Evolutionary conservation across 2,888 invertebrate genomes (phyloP), one percentile per base, ranked within the genome.

Genomic region (Escarpia spicata): DNA sequence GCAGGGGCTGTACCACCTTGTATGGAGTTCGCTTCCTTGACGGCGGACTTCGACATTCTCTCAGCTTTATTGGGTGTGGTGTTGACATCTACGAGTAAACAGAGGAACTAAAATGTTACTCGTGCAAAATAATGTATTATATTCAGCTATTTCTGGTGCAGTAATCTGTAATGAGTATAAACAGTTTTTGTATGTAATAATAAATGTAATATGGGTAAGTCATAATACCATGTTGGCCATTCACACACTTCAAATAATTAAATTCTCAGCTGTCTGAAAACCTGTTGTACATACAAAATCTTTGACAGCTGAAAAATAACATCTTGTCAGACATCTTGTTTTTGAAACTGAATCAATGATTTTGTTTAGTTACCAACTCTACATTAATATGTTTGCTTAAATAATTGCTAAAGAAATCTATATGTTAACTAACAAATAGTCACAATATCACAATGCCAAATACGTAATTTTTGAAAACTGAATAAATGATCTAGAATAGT

Each of bases 21-120:
- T 93, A 93, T 92, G 94, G 94, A 31, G 93, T 90, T 92, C 94
- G 93, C 92, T 75, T 94, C 92, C 94, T 94, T 90, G 75, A 92
- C 26, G 92, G 92, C 12, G 92, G 92, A 45, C 93, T 93, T 45
- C 93, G 45, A 90, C 94, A 95, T n/a, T 94, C 92, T 26, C 95
- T 94, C 4, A 95, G 93, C 92, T 95, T 95, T 93, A 96, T 96
- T 10, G 96, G 96, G 93, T 96, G 96, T 19, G 96, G 96, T 26
- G 96, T 96, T 75, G 96, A 96, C 95, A 96, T 95, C 96, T 96
- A 94, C 44, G 95, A 93, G 31, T 45, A 91, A 91, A 43, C 3
- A 44, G 31, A 19, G 60, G 89, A 26, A 91, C 19, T 91, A 44
- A 91, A n/a, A 43, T 19, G 15, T 44, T 91, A 91, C 43, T 43